Evolutionary conservation across 64 coral and sea anemone species (phyloP), one percentile per base, ranked within the genome.

Genomic region (Catalaphyllia jardinei): DNA sequence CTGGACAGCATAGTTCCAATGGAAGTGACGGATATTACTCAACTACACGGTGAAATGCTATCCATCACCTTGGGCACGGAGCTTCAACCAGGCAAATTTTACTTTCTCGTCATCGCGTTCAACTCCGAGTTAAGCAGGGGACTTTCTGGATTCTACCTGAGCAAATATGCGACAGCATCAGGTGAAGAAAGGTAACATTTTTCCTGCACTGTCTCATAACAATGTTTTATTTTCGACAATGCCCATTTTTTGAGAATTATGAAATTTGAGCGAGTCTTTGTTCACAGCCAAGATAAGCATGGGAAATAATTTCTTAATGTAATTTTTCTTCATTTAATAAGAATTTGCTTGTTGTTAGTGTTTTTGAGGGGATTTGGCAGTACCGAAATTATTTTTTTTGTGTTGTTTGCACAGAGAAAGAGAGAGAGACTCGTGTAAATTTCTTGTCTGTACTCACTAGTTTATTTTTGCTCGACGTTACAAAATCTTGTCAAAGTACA

Each of bases 81-180:
- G 24, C 81, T 84, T 71, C 81, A 51, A 42, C 27, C 22, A 10
- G 62, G 62, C 9, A 42, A 39, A 50, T 27, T 50, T 51, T 84
- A 84, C 62, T 84, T 71, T 84, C 81, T 84, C 51, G 20, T 51
- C 8, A 84, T 84, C 20, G 38, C 25, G 33, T 84, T 84, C 39
- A 67, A 63, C 1, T 84, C 81, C 4, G 63, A 51, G 38, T 84
- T 84, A 69, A 84, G 63, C 49, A 84, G 62, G 16, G 63, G 62
- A 69, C 62, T 84, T 51, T 67, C 81, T 27, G 81, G 81, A 50
- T 84, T 84, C 39, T 84, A 84, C 62, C 28, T 84, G 63, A 84
- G 81, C 62, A 71, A 19, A 63, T 84, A 84, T 84, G n/a, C n/a
- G 6, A 20, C 78, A 60, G 4, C 38, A 27, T 84, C 81, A n/a